These are phyloP conservation scores for Phrynosoma blainvillii DNA, from an alignment of 2,113 vertebrate genomes.

Conservation along the genomic window DNA sequence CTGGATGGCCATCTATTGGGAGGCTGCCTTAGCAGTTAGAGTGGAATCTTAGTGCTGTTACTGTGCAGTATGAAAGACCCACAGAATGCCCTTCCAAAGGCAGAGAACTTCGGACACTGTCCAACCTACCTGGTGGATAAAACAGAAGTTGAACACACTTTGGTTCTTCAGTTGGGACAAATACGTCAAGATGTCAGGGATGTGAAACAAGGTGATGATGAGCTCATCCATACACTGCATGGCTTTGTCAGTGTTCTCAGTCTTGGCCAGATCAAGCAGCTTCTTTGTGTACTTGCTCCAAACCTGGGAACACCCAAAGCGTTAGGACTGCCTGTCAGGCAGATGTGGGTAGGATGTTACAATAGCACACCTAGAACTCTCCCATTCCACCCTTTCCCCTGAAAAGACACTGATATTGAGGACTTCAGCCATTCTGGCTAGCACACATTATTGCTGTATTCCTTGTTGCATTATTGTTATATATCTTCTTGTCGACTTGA, in stretches of 20 bases:
- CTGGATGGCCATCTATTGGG: too few species aligned
- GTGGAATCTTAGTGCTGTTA: too few species aligned
- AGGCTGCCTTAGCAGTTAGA: too few species aligned
- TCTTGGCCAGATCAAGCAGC: conserved; percentile 86
- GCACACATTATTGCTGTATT: background rate
- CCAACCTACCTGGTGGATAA: conserved; percentile 88
- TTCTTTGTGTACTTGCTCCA: conserved; percentile 91
- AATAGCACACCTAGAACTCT: background rate
- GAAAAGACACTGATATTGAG: background rate
- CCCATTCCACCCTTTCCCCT: background rate
- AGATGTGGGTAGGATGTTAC: background rate
- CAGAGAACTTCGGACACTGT: too few species aligned
- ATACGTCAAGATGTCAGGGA: conserved; percentile 91
- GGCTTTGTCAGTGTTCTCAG: too few species aligned
- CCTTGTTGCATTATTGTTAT: background rate
- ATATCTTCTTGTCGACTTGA: too few species aligned
- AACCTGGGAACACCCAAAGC: conserved; percentile 74
- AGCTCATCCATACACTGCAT: conserved; percentile 66
- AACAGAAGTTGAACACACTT: conserved; percentile 94
- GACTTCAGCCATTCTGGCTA: background rate
- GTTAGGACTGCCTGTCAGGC: background rate
- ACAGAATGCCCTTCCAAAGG: too few species aligned
- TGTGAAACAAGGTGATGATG: conserved; percentile 76
- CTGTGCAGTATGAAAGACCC: too few species aligned
- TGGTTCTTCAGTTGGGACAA: conserved; percentile 92